Conservation (phyloP, 2,888 invertebrate species). For the Mythimna loreyi region DNA sequence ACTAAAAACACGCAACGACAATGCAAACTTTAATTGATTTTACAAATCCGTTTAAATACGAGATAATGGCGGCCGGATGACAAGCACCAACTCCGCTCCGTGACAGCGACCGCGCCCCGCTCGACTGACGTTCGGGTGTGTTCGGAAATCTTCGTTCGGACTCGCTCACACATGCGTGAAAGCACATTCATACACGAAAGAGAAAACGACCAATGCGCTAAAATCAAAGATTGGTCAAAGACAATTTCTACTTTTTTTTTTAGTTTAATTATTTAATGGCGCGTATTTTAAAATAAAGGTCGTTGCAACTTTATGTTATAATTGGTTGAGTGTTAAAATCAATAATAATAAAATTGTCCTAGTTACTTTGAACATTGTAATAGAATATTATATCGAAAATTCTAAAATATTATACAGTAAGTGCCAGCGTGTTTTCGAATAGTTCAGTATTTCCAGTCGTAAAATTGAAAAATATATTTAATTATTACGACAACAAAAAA, state of each 20-base stretch:
- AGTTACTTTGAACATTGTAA: neutral
- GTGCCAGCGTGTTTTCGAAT: too few species aligned
- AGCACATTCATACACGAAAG: slow-evolving; percentile 79
- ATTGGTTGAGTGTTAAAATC: too few species aligned
- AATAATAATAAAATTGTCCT: neutral
- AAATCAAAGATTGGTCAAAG: slow-evolving; percentile 71
- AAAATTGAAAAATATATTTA: neutral
- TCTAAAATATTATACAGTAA: neutral
- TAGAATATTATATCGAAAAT: neutral
- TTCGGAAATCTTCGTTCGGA: slow-evolving; percentile 87
- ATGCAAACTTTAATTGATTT: slow-evolving; percentile 88
- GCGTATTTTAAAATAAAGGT: slow-evolving; percentile 42
- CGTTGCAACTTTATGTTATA: neutral
- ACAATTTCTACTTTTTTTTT: slow-evolving; percentile 65
- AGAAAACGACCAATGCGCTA: slow-evolving; percentile 77
- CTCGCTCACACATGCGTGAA: slow-evolving; percentile 90
- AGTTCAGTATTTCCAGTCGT: neutral
- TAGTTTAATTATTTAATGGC: slow-evolving; percentile 35
- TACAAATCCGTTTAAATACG: slow-evolving; percentile 90
- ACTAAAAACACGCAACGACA: slow-evolving; percentile 82
- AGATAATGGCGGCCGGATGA: slow-evolving; percentile 92
- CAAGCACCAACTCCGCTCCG: slow-evolving; percentile 90
- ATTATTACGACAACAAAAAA: neutral
- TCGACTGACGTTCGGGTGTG: slow-evolving; percentile 90
- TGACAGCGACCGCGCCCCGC: slow-evolving; percentile 92